These are phyloP conservation scores for Tipula lateralis DNA, from an alignment of 2,888 invertebrate species.

Conservation along the genomic window DNA sequence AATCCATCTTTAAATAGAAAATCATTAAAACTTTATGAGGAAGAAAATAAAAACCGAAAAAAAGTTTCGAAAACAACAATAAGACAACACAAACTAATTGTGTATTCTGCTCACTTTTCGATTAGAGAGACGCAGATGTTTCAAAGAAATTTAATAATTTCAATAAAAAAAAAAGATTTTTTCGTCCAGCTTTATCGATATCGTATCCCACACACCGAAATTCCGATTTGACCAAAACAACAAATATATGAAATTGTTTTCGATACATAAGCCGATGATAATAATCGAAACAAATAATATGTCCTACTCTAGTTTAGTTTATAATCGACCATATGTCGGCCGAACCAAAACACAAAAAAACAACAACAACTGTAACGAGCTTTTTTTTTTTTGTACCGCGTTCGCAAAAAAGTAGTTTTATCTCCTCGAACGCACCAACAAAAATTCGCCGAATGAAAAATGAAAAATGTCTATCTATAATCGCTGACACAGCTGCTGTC, in stretches of 20 bases:
- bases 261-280: background rate
- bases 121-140: constrained; percentile 24
- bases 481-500: background rate
- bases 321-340: background rate
- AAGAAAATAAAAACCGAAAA: background rate
- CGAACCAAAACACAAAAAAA: no score
- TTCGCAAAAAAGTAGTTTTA: background rate
- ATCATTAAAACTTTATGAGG: constrained; percentile 19
- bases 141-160: constrained; percentile 15
- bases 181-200: no score
- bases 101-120: constrained; percentile 13
- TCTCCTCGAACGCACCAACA: background rate
- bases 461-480: background rate
- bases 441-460: background rate
- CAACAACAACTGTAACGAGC: background rate
- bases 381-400: background rate
- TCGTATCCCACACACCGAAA: background rate
- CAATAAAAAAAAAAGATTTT: background rate
- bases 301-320: background rate
- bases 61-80: background rate
- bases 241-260: background rate
- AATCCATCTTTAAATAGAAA: background rate
- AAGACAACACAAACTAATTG: constrained; percentile 19
- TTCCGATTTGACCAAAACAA: background rate
- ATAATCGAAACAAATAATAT: background rate